Conservation (phyloP, 1,140 invertebrate species). For the Globodera rostochiensis region DNA sequence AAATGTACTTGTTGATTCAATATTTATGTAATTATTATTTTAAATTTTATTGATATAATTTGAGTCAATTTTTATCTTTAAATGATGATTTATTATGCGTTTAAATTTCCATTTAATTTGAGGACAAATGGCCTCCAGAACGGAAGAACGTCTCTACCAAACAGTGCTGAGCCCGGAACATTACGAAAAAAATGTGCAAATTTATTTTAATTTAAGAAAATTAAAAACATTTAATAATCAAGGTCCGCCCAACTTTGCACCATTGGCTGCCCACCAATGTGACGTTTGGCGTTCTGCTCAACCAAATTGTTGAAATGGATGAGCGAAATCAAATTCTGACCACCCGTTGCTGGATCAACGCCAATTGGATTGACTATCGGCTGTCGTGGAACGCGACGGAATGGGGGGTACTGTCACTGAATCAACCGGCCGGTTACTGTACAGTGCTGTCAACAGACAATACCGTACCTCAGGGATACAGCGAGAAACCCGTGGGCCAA, state of each 20-base stretch:
- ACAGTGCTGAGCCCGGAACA: constrained; percentile 50
- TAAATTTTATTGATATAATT: no score
- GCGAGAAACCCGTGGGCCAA: no score
- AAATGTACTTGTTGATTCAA: no score
- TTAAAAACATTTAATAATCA: constrained; percentile 10
- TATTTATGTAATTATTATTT: no score
- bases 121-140: constrained; percentile 53
- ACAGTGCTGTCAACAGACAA: no score
- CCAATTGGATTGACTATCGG: constrained; percentile 59
- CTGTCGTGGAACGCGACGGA: constrained; percentile 56
- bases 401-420: constrained; percentile 42
- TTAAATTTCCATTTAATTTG: constrained; percentile 28
- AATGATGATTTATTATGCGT: background rate
- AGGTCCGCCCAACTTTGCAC: constrained; percentile 57
- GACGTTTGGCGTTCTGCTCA: constrained; percentile 63
- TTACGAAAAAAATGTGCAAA: constrained; percentile 56
- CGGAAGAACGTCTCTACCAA: constrained; percentile 59
- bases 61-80: background rate
- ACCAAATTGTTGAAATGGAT: constrained; percentile 66
- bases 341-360: constrained; percentile 60
- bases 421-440: no score
- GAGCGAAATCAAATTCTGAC: constrained; percentile 63
- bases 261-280: constrained; percentile 61
- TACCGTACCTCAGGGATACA: no score
- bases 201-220: background rate